Evolutionary conservation across 1,140 invertebrate species (phyloP).

Genomic region (Dufourea novaeangliae): DNA sequence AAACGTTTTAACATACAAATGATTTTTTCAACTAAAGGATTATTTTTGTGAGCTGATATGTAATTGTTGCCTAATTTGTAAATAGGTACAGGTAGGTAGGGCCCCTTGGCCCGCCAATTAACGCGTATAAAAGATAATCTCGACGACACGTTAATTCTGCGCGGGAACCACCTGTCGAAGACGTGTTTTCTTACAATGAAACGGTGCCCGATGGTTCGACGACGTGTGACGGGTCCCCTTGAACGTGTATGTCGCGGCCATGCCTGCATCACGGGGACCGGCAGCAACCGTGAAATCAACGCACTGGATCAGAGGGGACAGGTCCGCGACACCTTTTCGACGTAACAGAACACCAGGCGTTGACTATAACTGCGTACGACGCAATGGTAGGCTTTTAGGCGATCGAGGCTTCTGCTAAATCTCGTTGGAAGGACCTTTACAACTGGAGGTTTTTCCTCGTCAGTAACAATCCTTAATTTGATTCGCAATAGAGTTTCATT

Average conservation of each 20-base stretch:
- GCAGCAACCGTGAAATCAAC: conserved; percentile 27
- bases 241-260: conserved; percentile 14
- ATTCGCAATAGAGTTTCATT: no score
- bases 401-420: neutral
- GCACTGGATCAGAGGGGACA: conserved; percentile 11
- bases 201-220: neutral
- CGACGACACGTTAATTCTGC: conserved; percentile 70
- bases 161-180: conserved; percentile 70
- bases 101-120: conserved; percentile 64
- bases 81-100: no score
- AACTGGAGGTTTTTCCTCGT: no score
- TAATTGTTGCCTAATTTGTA: no score
- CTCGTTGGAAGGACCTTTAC: no score
- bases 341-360: neutral
- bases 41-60: no score
- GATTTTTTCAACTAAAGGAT: no score
- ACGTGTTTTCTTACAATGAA: conserved; percentile 28
- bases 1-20: no score
- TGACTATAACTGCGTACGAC: conserved; percentile 29
- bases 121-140: conserved; percentile 68
- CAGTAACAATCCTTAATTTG: no score
- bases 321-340: conserved; percentile 8
- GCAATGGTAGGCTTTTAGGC: conserved; percentile 26
- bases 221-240: conserved; percentile 22
- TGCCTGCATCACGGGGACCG: neutral